phyloP scores from a whole-genome alignment of 2,888 invertebrate species.

The Troides aeacus region DNA sequence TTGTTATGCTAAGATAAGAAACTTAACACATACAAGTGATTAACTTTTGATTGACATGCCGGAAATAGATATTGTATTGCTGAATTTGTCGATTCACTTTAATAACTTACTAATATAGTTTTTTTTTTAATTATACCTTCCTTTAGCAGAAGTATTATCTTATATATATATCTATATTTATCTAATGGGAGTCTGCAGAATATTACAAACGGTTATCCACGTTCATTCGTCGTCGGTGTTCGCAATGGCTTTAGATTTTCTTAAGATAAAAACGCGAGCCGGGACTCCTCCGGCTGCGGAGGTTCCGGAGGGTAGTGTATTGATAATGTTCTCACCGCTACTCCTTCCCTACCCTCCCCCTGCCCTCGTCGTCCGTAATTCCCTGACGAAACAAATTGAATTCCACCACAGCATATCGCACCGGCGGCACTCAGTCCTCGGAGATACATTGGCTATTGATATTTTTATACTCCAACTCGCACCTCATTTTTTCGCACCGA shows the following conservation, averaged over 20 bases:
- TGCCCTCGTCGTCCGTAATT: constrained; percentile 1
- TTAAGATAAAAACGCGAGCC: constrained; percentile 42
- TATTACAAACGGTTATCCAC: constrained; percentile 12
- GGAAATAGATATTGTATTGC: too few relatives aligned
- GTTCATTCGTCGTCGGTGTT: constrained; percentile 18
- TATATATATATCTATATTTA: too few relatives aligned
- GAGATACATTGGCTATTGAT: constrained; percentile 2
- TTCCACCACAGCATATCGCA: constrained; percentile 13
- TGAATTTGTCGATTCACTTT: too few relatives aligned
- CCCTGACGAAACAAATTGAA: constrained; percentile 25
- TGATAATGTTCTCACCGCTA: constrained; percentile 41
- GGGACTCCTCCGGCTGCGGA: constrained; percentile 31
- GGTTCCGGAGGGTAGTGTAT: constrained; percentile 33
- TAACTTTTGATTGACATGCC: too few relatives aligned
- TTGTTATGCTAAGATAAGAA: too few relatives aligned
- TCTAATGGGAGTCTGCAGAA: too few relatives aligned
- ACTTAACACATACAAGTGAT: too few relatives aligned
- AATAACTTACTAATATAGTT: too few relatives aligned
- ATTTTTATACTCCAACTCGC: neutral
- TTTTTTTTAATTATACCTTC: too few relatives aligned
- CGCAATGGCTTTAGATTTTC: constrained; percentile 36
- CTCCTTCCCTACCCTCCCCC: constrained; percentile 18
- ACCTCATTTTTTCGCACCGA: too few relatives aligned
- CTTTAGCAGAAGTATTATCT: too few relatives aligned
- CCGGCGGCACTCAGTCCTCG: neutral